Evolutionary conservation across 2,888 invertebrate genomes (phyloP).

Genomic region (Sacculina carcini): DNA sequence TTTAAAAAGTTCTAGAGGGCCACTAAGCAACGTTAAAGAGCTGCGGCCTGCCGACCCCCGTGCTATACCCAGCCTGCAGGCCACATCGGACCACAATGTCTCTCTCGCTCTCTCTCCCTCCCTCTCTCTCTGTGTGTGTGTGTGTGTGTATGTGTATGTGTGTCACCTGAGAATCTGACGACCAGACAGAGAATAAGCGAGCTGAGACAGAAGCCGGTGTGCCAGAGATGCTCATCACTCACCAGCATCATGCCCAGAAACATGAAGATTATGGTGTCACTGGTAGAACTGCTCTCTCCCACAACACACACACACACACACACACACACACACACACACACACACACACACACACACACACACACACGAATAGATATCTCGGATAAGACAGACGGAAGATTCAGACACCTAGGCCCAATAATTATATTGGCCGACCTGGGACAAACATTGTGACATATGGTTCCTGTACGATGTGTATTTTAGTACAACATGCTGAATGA

Average conservation of each 20-base stretch:
- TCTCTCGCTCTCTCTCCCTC: too few species aligned
- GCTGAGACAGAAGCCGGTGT: slow-evolving; percentile 24
- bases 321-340: not conserved
- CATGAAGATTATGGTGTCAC: slow-evolving; percentile 29
- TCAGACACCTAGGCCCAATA: too few species aligned
- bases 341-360: not conserved
- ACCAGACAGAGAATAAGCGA: slow-evolving; percentile 22
- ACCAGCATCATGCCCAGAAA: slow-evolving; percentile 28
- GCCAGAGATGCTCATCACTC: slow-evolving; percentile 22
- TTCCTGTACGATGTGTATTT: too few species aligned
- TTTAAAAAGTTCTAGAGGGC: too few species aligned
- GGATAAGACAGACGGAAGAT: not conserved
- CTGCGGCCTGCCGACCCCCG: too few species aligned
- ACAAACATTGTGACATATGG: too few species aligned
- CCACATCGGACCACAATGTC: slow-evolving; percentile 1
- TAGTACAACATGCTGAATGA: too few species aligned
- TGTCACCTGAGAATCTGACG: slow-evolving; percentile 22
- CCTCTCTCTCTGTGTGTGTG: not conserved
- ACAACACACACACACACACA: not conserved
- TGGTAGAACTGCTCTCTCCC: slow-evolving; percentile 21
- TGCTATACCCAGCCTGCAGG: too few species aligned
- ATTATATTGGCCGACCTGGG: too few species aligned
- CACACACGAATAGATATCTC: not conserved
- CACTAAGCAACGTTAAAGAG: too few species aligned
- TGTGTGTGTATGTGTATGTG: not conserved